Evolutionary conservation across 2,888 invertebrate genomes (phyloP), one percentile per base, ranked within the genome.

Genomic region (Ischnura elegans): DNA sequence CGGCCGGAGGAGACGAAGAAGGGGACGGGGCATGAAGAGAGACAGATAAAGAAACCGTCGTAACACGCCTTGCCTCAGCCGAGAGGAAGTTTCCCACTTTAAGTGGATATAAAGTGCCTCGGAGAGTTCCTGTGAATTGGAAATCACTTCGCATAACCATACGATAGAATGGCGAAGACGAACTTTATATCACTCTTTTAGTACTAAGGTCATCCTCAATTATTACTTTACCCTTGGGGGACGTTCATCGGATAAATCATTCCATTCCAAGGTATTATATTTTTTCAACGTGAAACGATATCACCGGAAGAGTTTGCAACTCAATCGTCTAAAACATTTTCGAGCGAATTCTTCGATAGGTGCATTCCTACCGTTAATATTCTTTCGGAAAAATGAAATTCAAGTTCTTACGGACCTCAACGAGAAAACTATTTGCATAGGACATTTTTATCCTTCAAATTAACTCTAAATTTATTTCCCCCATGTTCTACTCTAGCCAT

Each of bases 151-250:
- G 76, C 76, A 29, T 36, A 36, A 76, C 76, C 76, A 16, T 76
- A 10, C 13, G 76, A 76, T 36, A n/a, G 76, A 76, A 76, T 10
- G 51, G 76, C 25, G 13, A 3, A 29, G 25, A 0, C 10, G 76
- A 76, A 76, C n/a, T 76, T 76, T 76, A 29, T 29, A 76, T 76
- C 4, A 76, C 76, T 76, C 76, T 76, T 76, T 76, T n/a, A 3
- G 76, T 36, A 76, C 76, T 76, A 76, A 76, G 29, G 76, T 76
- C 36, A 76, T 76, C 76, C 36, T 76, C 76, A 76, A 76, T 76
- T 4, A 76, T 76, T 36, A 36, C 76, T 36, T 76, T 76, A 76
- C 36, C 29, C 76, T 76, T 76, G 76, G 36, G 36, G 29, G 36
- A 76, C 76, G 36, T 36, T 76, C 76, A 10, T n/a, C 36, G 76